A percentile compares a stretch with the other conserved stretches of the same genome.
These are phyloP conservation scores for Calliopsis andreniformis DNA, from an alignment of 1,140 invertebrate genomes.

Conservation along the genomic window DNA sequence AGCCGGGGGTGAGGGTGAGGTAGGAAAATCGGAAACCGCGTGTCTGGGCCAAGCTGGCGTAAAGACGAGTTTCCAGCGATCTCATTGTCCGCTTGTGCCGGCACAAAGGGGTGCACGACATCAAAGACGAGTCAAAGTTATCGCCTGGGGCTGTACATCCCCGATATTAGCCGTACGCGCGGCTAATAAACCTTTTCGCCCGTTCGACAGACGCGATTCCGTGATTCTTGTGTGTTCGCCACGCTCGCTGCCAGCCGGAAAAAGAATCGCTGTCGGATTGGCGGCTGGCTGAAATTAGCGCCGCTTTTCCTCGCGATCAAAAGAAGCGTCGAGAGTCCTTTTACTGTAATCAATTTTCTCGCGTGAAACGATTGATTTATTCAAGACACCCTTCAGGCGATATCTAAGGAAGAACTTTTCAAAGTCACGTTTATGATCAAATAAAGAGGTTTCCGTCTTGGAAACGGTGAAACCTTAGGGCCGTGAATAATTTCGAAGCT, in stretches of 20 bases:
- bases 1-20: not conserved
- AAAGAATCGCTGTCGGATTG: not conserved
- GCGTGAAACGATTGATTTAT: slow-evolving; percentile 4
- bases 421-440: not conserved
- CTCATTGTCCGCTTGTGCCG: slow-evolving; percentile 67
- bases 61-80: slow-evolving; percentile 70
- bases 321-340: not conserved
- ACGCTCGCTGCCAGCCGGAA: not conserved
- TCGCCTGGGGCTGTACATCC: slow-evolving; percentile 67
- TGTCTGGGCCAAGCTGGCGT: slow-evolving; percentile 49
- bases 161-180: slow-evolving; percentile 62
- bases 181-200: slow-evolving; percentile 52
- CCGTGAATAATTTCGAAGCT: not conserved
- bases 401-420: not conserved
- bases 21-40: slow-evolving; percentile 52
- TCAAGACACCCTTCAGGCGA: no score
- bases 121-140: slow-evolving; percentile 73
- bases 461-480: not conserved
- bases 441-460: not conserved
- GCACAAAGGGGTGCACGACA: slow-evolving; percentile 68
- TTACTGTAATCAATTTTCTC: not conserved
- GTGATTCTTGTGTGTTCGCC: not conserved
- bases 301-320: not conserved
- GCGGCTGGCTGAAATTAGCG: not conserved
- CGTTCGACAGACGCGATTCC: slow-evolving; percentile 48